These are phyloP conservation scores for Xanthia icteritia DNA, from an alignment of 2,888 invertebrate species.

Conservation along the genomic window DNA sequence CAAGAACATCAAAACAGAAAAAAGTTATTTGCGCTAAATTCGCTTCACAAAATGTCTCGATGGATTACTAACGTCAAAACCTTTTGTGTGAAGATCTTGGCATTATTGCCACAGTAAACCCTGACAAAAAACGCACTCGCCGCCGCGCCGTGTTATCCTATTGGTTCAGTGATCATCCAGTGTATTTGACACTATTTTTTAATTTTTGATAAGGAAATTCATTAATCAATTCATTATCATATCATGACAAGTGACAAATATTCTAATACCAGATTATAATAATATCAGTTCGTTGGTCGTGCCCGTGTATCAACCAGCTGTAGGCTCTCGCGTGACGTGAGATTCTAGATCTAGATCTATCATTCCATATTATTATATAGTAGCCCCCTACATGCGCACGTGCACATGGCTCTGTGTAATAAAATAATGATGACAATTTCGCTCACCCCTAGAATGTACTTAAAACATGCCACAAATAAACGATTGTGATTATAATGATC, in stretches of 20 bases:
- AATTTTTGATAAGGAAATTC: constrained; percentile 13
- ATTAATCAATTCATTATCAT: neutral
- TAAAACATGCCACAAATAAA: constrained; percentile 55
- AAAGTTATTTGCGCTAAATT: neutral
- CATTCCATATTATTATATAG: neutral
- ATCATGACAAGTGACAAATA: neutral
- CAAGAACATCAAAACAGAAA: neutral
- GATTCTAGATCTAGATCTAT: neutral
- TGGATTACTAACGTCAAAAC: neutral
- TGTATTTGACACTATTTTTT: neutral
- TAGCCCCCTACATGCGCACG: constrained; percentile 18
- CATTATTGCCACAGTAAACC: no score
- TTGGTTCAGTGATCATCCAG: constrained; percentile 1
- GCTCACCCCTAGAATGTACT: constrained; percentile 55
- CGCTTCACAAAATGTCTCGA: neutral
- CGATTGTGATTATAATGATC: constrained; percentile 68
- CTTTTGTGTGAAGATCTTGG: neutral
- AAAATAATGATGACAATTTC: constrained; percentile 46
- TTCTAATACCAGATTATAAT: constrained; percentile 3
- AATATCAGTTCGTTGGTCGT: neutral
- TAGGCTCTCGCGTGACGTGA: neutral
- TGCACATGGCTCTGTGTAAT: constrained; percentile 73
- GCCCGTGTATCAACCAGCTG: constrained; percentile 12
- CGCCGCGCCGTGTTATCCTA: neutral
- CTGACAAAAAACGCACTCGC: neutral